A percentile compares a stretch with the other conserved stretches of the same genome.
These are phyloP conservation scores for Oeneis ivallda DNA, from an alignment of 2,888 invertebrate genomes.

Conservation along the genomic window DNA sequence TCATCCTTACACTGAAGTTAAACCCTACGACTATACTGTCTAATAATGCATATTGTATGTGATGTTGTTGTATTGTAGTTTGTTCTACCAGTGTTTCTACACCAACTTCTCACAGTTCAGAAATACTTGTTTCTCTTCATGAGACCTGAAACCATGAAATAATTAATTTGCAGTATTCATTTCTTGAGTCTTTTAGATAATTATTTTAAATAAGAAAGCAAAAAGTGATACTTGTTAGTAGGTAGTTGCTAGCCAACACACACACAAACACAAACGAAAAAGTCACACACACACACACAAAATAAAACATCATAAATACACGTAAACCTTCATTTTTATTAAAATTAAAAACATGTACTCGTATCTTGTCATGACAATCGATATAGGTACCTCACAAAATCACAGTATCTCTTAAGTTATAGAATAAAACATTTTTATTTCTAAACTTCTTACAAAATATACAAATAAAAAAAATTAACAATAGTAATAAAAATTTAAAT, in stretches of 20 bases:
- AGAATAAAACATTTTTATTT: background rate
- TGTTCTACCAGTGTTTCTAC: no score
- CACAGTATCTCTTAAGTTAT: conserved; percentile 36
- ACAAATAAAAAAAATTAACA: conserved; percentile 14
- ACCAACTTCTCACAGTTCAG: conserved; percentile 35
- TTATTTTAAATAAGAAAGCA: background rate
- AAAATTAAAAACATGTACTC: conserved; percentile 26
- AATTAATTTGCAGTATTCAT: background rate
- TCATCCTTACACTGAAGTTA: no score
- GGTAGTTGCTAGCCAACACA: background rate
- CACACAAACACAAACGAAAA: conserved; percentile 9
- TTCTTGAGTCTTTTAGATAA: background rate
- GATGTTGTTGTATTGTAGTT: conserved; percentile 1
- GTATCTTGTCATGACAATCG: conserved; percentile 29
- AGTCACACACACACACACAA: conserved; percentile 16
- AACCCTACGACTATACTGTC: no score
- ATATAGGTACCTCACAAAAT: conserved; percentile 33
- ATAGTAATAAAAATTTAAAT: background rate
- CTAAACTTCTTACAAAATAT: conserved; percentile 4
- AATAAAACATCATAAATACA: conserved; percentile 27
- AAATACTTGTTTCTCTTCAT: conserved; percentile 39
- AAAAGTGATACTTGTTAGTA: conserved; percentile 25
- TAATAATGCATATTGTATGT: background rate
- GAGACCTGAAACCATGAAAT: conserved; percentile 40
- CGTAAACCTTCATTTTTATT: conserved; percentile 28